phyloP scores from a whole-genome alignment of 2,888 invertebrate genomes.

The Trachelus stipa region DNA sequence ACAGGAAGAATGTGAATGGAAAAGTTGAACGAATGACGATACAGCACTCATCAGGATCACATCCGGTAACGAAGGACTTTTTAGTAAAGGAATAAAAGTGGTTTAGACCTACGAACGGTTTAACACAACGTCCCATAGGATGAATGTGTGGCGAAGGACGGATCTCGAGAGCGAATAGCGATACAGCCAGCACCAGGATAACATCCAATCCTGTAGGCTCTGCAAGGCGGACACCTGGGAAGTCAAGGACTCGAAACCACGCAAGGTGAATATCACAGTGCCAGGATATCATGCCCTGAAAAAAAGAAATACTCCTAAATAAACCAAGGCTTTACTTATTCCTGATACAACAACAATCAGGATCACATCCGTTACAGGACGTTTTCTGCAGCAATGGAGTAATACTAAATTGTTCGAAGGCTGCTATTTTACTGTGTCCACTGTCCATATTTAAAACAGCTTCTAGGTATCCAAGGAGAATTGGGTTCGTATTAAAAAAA shows the following conservation, averaged over 20 bases:
- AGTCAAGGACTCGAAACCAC: background rate
- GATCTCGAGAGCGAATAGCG: background rate
- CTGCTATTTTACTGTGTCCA: background rate
- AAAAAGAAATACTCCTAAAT: background rate
- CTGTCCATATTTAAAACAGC: background rate
- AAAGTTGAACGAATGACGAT: slow-evolving; percentile 47
- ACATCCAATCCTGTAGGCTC: background rate
- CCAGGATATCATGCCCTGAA: background rate
- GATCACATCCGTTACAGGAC: slow-evolving; percentile 16
- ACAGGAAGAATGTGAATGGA: background rate
- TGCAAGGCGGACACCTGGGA: background rate
- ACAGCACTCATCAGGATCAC: slow-evolving; percentile 50
- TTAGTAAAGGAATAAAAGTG: background rate
- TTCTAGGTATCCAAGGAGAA: background rate
- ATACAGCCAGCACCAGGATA: background rate
- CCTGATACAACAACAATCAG: slow-evolving; percentile 21
- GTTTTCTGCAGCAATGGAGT: background rate
- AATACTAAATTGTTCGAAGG: background rate
- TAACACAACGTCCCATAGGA: background rate
- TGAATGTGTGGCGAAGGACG: background rate
- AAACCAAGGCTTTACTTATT: slow-evolving; percentile 19
- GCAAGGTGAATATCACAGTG: background rate
- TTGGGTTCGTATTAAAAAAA: background rate
- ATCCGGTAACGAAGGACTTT: slow-evolving; percentile 26
- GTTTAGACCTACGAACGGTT: background rate